A percentile compares a stretch with the other conserved stretches of the same genome.
phyloP scores from a whole-genome alignment of 2,888 invertebrate species.

The Clunio marinus region DNA sequence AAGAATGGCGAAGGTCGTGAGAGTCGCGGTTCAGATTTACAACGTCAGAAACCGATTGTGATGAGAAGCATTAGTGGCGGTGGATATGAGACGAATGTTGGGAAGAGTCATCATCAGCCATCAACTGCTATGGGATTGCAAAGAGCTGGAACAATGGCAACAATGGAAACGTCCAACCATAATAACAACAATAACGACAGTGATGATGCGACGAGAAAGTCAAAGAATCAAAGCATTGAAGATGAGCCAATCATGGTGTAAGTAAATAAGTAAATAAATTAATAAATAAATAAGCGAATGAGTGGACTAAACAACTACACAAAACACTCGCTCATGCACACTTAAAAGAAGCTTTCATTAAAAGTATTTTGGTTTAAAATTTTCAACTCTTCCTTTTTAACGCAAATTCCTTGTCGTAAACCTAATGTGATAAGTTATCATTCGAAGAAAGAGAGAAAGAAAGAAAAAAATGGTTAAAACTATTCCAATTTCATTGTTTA shows the following conservation, averaged over 20 bases:
- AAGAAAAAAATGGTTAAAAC: neutral
- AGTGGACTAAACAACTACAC: too few relatives aligned
- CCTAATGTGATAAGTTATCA: slow-evolving; percentile 13
- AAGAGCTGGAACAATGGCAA: slow-evolving; percentile 41
- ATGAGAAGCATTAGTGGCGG: slow-evolving; percentile 44
- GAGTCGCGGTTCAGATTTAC: slow-evolving; percentile 30
- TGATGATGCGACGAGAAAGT: slow-evolving; percentile 42
- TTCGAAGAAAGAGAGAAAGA: neutral
- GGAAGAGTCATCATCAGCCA: slow-evolving; percentile 16
- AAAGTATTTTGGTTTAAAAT: neutral
- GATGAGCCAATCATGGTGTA: slow-evolving; percentile 46
- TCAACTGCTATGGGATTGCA: slow-evolving; percentile 40
- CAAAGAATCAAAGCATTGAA: slow-evolving; percentile 44
- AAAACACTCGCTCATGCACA: too few relatives aligned
- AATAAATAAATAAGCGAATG: too few relatives aligned
- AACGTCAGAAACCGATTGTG: slow-evolving; percentile 43
- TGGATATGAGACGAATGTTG: slow-evolving; percentile 41
- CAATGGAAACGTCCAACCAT: slow-evolving; percentile 40
- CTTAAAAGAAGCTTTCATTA: too few relatives aligned
- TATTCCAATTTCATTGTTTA: neutral
- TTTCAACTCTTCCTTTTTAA: neutral
- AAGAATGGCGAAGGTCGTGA: slow-evolving; percentile 33
- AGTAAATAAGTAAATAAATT: neutral
- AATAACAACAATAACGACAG: slow-evolving; percentile 41
- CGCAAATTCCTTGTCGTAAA: neutral